Evolutionary conservation across 2,113 vertebrate genomes (phyloP).

Genomic region (Recurvirostra avosetta): DNA sequence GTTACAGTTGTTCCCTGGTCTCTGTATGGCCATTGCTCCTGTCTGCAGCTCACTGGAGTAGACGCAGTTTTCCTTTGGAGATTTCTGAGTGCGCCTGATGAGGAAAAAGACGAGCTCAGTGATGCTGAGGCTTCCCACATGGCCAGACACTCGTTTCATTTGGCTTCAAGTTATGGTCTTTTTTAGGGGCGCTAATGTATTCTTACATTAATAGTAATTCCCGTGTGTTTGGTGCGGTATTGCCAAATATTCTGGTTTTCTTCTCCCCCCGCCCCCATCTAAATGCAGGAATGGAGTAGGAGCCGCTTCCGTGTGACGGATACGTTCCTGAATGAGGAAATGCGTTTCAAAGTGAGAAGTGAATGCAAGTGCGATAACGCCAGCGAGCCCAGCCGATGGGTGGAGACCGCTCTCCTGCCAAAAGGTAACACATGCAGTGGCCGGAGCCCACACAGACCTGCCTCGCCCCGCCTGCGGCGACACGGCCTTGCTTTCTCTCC

Average conservation of each 20-base stretch:
- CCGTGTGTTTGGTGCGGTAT: accelerated
- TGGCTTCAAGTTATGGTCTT: not conserved
- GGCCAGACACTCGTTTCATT: not conserved
- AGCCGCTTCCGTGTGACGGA: not conserved
- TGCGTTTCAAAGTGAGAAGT: constrained; percentile 26
- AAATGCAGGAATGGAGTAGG: constrained; percentile 1
- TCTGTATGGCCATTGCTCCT: not conserved
- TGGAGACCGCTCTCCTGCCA: not conserved
- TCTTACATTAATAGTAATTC: not conserved
- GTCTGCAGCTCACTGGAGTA: not conserved
- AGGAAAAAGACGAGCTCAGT: not conserved
- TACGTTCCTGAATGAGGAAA: not conserved
- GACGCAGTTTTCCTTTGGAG: not conserved
- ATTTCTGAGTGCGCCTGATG: not conserved
- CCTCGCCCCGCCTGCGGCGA: not conserved
- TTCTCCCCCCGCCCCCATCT: not conserved
- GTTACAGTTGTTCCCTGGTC: not conserved
- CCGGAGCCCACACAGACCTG: not conserved
- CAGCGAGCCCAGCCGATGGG: constrained; percentile 5
- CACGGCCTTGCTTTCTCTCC: not conserved
- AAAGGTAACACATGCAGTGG: not conserved
- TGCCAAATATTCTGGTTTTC: not conserved
- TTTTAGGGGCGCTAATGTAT: not conserved
- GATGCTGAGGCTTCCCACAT: not conserved
- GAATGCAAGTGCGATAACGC: not conserved